Percentiles rank a stretch among this genome's conserved stretches.
Evolutionary conservation across 2,888 invertebrate species (phyloP).

Genomic region (Pasiphila rectangulata): DNA sequence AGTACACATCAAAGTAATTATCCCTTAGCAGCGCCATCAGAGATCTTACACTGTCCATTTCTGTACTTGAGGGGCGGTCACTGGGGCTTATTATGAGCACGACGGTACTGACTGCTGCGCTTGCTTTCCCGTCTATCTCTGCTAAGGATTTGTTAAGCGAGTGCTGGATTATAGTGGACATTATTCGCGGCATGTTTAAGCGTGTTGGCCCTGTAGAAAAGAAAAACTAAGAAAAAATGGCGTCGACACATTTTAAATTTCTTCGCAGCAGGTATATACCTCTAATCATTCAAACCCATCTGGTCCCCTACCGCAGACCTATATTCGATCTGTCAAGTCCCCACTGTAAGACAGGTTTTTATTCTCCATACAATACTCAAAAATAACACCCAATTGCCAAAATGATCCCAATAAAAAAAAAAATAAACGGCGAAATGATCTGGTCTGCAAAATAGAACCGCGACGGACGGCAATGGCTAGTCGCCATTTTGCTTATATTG

Average conservation of each 20-base stretch:
- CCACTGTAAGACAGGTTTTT: no score
- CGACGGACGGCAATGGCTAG: no score
- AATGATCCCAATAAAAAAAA: no score
- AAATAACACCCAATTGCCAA: no score
- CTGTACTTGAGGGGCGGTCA: constrained; percentile 66
- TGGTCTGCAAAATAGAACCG: constrained; percentile 6
- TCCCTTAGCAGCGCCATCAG: constrained; percentile 68
- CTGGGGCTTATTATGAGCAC: constrained; percentile 77
- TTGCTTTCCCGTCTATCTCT: constrained; percentile 53
- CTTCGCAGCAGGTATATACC: no score
- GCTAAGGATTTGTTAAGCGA: constrained; percentile 66
- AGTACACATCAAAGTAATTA: constrained; percentile 76
- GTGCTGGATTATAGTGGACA: constrained; percentile 69
- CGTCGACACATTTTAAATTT: no score
- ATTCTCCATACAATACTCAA: no score
- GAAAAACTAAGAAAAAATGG: no score
- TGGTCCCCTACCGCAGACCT: no score
- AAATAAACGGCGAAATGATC: background rate
- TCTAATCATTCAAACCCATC: no score
- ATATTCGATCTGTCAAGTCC: no score
- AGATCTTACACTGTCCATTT: constrained; percentile 59
- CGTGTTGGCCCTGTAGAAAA: constrained; percentile 76
- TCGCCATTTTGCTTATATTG: no score
- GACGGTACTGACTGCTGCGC: constrained; percentile 71
- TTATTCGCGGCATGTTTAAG: constrained; percentile 70